Percentiles rank a stretch among this genome's conserved stretches.
phyloP scores from a whole-genome alignment of 1,140 invertebrate species.

The Sminthurinus signatus region DNA sequence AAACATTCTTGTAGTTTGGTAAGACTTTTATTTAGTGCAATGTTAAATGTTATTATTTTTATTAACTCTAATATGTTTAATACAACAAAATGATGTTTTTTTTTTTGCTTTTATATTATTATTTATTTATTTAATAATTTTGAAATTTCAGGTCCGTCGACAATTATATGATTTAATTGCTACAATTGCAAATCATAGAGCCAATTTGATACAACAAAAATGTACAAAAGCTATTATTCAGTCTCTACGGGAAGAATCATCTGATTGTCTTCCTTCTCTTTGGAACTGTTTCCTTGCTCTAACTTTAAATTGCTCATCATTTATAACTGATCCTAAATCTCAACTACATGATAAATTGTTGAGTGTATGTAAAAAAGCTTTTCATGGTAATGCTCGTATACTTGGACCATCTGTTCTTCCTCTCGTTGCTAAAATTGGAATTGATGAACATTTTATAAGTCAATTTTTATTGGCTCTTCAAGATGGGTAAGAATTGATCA shows the following conservation, averaged over 20 bases:
- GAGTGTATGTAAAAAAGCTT: conserved; percentile 26
- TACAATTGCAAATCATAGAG: background rate
- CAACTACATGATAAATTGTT: no score
- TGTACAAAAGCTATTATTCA: conserved; percentile 9
- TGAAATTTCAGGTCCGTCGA: background rate
- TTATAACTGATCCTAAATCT: conserved; percentile 16
- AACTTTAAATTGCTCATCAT: conserved; percentile 10
- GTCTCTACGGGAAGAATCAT: conserved; percentile 19
- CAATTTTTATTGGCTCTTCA: background rate
- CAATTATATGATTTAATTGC: conserved; percentile 1
- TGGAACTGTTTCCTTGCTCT: conserved; percentile 31
- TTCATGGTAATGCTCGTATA: conserved; percentile 25
- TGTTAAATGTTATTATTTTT: no score
- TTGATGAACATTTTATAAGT: conserved; percentile 5
- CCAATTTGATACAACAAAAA: conserved; percentile 1
- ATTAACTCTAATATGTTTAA: no score
- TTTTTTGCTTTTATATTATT: background rate
- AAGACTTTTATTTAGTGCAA: background rate
- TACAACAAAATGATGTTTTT: no score
- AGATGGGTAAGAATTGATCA: background rate
- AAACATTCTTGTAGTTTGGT: conserved; percentile 9
- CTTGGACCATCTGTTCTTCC: conserved; percentile 27
- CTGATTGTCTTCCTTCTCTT: conserved; percentile 14
- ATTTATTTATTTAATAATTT: background rate
- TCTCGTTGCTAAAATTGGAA: conserved; percentile 25